phyloP scores from a whole-genome alignment of 2,888 invertebrate species.

The Pterobdella sp. region DNA sequence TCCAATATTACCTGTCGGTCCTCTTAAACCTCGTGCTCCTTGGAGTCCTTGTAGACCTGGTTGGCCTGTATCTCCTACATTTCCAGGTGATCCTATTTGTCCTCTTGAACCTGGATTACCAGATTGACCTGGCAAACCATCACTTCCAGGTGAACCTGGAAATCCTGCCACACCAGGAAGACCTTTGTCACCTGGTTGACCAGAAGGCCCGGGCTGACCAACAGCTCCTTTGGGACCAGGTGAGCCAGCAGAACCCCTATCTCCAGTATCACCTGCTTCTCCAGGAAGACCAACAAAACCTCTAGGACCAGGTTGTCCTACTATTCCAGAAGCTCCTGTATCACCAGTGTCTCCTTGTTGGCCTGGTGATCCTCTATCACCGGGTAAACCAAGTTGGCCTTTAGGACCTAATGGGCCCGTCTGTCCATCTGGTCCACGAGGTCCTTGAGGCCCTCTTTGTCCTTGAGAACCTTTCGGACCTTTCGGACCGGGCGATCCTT shows the following conservation, averaged over 20 bases:
- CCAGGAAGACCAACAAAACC: constrained; percentile 26
- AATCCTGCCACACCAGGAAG: constrained; percentile 30
- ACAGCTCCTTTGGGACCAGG: constrained; percentile 19
- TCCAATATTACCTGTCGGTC: constrained; percentile 9
- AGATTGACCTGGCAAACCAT: constrained; percentile 30
- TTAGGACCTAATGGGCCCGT: constrained; percentile 22
- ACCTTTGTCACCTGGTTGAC: constrained; percentile 34
- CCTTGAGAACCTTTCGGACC: constrained; percentile 51
- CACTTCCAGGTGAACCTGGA: constrained; percentile 29
- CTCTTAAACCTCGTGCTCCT: constrained; percentile 22
- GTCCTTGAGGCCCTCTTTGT: constrained; percentile 24
- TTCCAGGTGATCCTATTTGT: constrained; percentile 2
- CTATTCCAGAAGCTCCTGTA: constrained; percentile 14
- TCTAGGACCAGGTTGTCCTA: constrained; percentile 21
- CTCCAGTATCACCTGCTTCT: constrained; percentile 29
- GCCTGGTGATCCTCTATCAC: constrained; percentile 29
- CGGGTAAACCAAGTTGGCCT: constrained; percentile 28
- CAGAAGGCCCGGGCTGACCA: constrained; percentile 31
- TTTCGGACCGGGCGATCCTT: constrained; percentile 34
- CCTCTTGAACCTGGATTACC: constrained; percentile 26
- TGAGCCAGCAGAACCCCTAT: constrained; percentile 9
- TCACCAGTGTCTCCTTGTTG: constrained; percentile 44
- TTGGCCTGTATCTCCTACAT: constrained; percentile 14
- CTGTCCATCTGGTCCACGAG: constrained; percentile 21
- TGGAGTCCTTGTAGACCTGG: constrained; percentile 19